Conservation (phyloP, 2,888 invertebrate genomes). For the Chromoteleia sp. region DNA sequence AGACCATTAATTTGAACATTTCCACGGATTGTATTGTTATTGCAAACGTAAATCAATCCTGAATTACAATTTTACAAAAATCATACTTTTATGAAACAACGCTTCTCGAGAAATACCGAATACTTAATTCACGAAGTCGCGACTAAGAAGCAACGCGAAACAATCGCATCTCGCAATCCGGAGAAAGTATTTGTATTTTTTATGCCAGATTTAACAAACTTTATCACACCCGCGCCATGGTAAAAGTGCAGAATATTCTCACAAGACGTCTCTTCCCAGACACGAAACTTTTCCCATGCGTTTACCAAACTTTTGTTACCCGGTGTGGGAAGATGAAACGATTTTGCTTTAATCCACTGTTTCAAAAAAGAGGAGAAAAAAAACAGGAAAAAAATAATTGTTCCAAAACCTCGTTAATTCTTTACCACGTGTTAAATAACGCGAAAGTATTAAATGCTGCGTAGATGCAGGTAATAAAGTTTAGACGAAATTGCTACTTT, state of each 20-base stretch:
- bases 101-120: too few relatives aligned
- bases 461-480: constrained; percentile 45
- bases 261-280: constrained; percentile 65
- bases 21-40: not conserved
- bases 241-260: constrained; percentile 52
- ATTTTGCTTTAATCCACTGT: constrained; percentile 59
- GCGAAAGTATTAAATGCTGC: constrained; percentile 47
- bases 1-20: not conserved
- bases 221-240: constrained; percentile 46
- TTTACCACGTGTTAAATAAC: constrained; percentile 58
- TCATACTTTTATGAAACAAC: too few relatives aligned
- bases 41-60: too few relatives aligned
- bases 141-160: constrained; percentile 19
- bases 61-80: too few relatives aligned
- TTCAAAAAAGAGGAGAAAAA: too few relatives aligned
- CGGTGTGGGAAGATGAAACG: constrained; percentile 62
- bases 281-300: constrained; percentile 62
- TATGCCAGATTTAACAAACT: constrained; percentile 45
- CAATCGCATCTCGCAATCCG: constrained; percentile 21
- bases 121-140: too few relatives aligned
- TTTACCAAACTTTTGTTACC: constrained; percentile 65
- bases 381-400: too few relatives aligned
- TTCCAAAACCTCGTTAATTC: constrained; percentile 56
- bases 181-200: constrained; percentile 62
- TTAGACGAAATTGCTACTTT: constrained; percentile 53